These are phyloP conservation scores for Coptodon bakossiorum DNA, from an alignment of 2,113 vertebrate genomes.

Conservation along the genomic window DNA sequence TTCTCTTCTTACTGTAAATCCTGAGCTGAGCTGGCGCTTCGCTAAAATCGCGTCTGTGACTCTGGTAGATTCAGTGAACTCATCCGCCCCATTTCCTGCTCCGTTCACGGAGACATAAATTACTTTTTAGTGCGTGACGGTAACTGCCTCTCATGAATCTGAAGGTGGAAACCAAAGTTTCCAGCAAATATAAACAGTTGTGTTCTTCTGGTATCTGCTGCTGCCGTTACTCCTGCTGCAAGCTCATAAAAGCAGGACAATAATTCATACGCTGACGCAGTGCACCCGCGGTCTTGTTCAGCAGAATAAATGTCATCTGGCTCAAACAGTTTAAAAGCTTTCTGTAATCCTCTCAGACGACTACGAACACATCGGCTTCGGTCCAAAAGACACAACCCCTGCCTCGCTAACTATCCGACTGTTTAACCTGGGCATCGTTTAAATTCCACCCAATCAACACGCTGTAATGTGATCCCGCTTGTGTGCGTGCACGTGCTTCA, in stretches of 20 bases:
- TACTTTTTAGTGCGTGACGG: not conserved
- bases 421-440: conserved; percentile 61
- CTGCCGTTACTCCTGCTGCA: not conserved
- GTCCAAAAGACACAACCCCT: conserved; percentile 42
- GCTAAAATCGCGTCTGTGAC: conserved; percentile 32
- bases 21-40: not conserved
- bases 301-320: conserved; percentile 6
- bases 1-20: not conserved
- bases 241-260: not conserved
- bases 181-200: not conserved
- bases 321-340: conserved; percentile 27
- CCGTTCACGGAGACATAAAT: conserved; percentile 15
- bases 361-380: conserved; percentile 15
- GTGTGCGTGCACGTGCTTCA: not conserved
- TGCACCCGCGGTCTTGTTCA: not conserved
- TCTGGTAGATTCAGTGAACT: conserved; percentile 16
- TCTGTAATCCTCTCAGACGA: conserved; percentile 36
- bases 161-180: not conserved
- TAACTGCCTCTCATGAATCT: not conserved
- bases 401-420: conserved; percentile 22
- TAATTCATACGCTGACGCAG: not conserved
- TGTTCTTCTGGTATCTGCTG: not conserved
- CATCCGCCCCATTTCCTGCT: conserved; percentile 4
- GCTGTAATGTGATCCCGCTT: conserved; percentile 33
- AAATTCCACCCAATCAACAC: conserved; percentile 66